phyloP scores from a whole-genome alignment of 2,888 invertebrate species.

The Parasteatoda lunata region DNA sequence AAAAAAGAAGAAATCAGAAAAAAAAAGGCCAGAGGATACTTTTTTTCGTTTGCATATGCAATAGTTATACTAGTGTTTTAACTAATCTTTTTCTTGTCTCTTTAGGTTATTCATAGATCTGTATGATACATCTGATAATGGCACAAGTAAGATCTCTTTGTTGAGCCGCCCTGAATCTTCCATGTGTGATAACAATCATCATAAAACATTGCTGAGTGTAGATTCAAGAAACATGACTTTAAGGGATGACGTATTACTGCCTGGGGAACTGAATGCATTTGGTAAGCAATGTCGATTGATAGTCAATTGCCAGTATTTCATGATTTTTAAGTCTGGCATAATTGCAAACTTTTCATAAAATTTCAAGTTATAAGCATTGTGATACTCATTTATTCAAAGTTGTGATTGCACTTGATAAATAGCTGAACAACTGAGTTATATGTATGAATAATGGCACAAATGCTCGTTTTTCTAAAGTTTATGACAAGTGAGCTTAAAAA shows the following conservation, averaged over 20 bases:
- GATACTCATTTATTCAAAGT: not conserved
- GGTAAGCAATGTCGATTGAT: conserved; percentile 16
- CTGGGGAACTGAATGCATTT: conserved; percentile 43
- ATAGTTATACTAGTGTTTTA: no score
- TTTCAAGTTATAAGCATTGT: not conserved
- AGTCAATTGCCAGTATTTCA: not conserved
- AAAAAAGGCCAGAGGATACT: no score
- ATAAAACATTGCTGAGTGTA: conserved; percentile 22
- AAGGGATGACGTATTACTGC: conserved; percentile 14
- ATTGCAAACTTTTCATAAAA: not conserved
- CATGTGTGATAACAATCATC: conserved; percentile 31
- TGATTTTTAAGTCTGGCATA: not conserved
- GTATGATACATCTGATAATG: conserved; percentile 22
- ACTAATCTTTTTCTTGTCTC: not conserved
- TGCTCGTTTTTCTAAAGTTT: no score
- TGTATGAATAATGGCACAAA: no score
- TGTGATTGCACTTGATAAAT: no score
- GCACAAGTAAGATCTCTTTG: conserved; percentile 19
- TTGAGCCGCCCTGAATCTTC: conserved; percentile 8
- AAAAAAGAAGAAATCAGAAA: no score
- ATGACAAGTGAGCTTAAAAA: no score
- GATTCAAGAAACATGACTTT: conserved; percentile 35
- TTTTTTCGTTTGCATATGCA: no score
- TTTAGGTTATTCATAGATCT: conserved; percentile 36
- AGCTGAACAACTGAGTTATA: no score